phyloP scores from a whole-genome alignment of 2,888 invertebrate species.

The Platycheirus rosarum region DNA sequence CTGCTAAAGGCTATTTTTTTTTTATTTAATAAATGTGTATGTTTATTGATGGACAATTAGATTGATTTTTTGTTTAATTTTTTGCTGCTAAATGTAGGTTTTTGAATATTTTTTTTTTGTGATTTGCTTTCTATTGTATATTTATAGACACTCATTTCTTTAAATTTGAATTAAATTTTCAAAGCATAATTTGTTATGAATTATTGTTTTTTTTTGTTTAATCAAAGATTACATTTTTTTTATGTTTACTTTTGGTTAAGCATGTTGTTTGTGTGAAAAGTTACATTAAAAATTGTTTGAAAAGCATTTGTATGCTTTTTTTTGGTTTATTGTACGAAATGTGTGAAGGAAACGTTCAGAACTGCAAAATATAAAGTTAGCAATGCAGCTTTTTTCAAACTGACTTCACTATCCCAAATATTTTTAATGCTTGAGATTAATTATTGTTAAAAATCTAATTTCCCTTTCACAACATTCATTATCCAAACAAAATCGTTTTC shows the following conservation, averaged over 20 bases:
- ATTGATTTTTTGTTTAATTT: conserved; percentile 21
- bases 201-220: conserved; percentile 19
- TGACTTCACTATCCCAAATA: not conserved
- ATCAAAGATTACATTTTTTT: conserved; percentile 31
- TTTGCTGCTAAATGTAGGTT: conserved; percentile 51
- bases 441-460: not conserved
- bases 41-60: conserved; percentile 70
- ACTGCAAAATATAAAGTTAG: not conserved
- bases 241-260: conserved; percentile 46
- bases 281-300: not conserved
- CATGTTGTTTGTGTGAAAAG: conserved; percentile 43
- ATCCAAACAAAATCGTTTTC: not conserved
- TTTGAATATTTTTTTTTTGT: conserved; percentile 40
- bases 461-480: no score
- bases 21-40: conserved; percentile 38
- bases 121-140: conserved; percentile 59
- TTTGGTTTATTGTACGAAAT: conserved; percentile 24
- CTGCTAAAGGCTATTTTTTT: conserved; percentile 57
- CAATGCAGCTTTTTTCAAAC: not conserved
- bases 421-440: not conserved
- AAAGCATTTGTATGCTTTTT: conserved; percentile 10
- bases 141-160: conserved; percentile 68
- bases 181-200: conserved; percentile 45
- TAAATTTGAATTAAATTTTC: conserved; percentile 31
- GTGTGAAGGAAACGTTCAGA: conserved; percentile 5